Evolutionary conservation across 2,113 vertebrate genomes (phyloP).

Genomic region (Probosciger aterrimus): DNA sequence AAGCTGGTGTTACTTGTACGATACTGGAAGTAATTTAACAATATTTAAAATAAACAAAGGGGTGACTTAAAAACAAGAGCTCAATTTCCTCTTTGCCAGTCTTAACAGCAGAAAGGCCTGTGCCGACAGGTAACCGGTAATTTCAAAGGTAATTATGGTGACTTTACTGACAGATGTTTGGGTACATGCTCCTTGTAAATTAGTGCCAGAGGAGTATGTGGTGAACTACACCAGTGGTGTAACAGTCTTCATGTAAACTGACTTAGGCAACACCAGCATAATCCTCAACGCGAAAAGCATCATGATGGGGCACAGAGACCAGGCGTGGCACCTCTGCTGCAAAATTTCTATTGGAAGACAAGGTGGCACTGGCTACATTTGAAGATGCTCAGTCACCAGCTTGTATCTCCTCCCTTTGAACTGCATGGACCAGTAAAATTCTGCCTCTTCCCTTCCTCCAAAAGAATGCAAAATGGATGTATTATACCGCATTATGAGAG

Average conservation of each 20-base stretch:
- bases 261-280: no score
- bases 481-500: background rate
- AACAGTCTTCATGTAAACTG: no score
- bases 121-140: conserved; percentile 6
- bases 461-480: background rate
- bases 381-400: background rate
- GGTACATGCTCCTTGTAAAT: background rate
- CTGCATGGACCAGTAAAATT: background rate
- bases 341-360: background rate
- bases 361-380: background rate
- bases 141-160: conserved; percentile 21
- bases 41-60: background rate
- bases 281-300: no score
- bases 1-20: background rate
- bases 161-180: background rate
- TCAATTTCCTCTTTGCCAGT: background rate
- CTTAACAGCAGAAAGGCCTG: background rate
- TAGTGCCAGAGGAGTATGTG: background rate
- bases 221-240: background rate
- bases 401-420: background rate
- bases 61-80: background rate
- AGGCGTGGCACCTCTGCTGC: background rate
- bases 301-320: no score
- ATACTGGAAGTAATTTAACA: background rate
- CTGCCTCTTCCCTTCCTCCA: background rate